Evolutionary conservation across 2,797 vertebrate genomes (phyloP), one percentile per base, ranked within the genome.

Genomic region (Semaprochilodus insignis): DNA sequence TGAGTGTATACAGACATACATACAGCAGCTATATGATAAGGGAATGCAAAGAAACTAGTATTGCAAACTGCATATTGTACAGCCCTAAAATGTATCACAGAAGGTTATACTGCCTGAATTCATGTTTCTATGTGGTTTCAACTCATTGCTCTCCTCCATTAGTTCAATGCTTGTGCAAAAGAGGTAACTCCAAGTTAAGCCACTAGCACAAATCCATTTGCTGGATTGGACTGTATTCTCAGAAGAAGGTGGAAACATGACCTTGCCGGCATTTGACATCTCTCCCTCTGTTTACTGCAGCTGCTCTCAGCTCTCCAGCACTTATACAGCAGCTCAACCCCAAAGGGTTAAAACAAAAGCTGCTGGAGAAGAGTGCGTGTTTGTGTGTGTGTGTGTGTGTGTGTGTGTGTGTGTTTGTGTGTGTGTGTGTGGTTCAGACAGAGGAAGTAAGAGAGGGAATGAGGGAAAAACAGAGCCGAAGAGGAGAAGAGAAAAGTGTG

Each of bases 371-470:
- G 6, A 6, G 23, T 73, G 70, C 27, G 48, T 54, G 51, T 72
- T 48, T 54, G 48, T 54, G 70, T 72, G 70, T 72, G 70, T 27
- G 48, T 72, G 67, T 70, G 40, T 70, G 67, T 70, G 67, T 70
- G 40, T 51, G 62, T 70, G 40, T 70, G 67, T 70, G 67, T 70
- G 40, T 51, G 62, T 70, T 21, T 70, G 67, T 70, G 67, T 69
- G 67, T 70, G 40, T 70, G 67, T 70, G 67, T 70, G 21, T 51
- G 62, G 11, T 14, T 4, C 4, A 44, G 66, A n/a, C 1, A n/a
- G 66, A 66, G 17, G 19, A 19, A 66, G 6, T 19, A 7, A 31
- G 62, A 63, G 14, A 63, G 62, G 15, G 62, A 63, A 31, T 19
- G 65, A 66, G 31, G 16, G 62, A 62, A 62, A 62, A 27, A 63